Percentiles rank a stretch among this genome's conserved stretches.
These are phyloP conservation scores for Agonopterix arenella DNA, from an alignment of 2,888 invertebrate genomes.

Conservation along the genomic window DNA sequence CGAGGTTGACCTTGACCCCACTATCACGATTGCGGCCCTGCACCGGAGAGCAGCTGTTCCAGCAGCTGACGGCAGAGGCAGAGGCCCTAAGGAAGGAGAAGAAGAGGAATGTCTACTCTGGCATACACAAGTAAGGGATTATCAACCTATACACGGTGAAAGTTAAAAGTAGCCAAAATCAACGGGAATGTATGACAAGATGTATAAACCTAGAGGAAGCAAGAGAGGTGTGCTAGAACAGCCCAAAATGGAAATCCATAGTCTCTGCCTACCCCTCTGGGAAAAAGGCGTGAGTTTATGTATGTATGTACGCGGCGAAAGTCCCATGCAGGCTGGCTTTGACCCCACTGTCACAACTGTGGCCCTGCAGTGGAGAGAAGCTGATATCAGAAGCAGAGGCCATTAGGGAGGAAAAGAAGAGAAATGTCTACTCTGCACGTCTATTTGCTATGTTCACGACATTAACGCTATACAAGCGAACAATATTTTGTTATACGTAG, in stretches of 20 bases:
- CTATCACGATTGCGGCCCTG: conserved; percentile 77
- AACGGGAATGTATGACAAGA: too few relatives aligned
- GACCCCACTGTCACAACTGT: conserved; percentile 79
- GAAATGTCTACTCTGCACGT: conserved; percentile 27
- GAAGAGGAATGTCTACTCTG: conserved; percentile 88
- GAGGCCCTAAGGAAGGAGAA: conserved; percentile 89
- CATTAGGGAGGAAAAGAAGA: conserved; percentile 88
- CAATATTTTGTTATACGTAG: too few relatives aligned
- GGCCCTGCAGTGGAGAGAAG: conserved; percentile 79
- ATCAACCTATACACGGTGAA: neutral
- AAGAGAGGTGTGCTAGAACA: too few relatives aligned
- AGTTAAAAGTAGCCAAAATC: too few relatives aligned
- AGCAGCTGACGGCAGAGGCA: conserved; percentile 84
- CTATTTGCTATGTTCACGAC: too few relatives aligned
- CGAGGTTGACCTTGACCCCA: conserved; percentile 80
- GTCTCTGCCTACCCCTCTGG: too few relatives aligned
- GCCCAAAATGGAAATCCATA: too few relatives aligned
- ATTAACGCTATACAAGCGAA: too few relatives aligned
- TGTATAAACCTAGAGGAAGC: too few relatives aligned
- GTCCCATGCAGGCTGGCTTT: conserved; percentile 80
- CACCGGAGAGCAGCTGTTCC: conserved; percentile 82
- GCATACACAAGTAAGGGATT: conserved; percentile 82
- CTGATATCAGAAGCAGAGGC: conserved; percentile 87
- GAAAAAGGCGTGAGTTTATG: too few relatives aligned
- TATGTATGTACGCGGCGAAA: conserved; percentile 84